Evolutionary conservation across 2,113 vertebrate genomes (phyloP), one percentile per base, ranked within the genome.

Genomic region (Aix galericulata): DNA sequence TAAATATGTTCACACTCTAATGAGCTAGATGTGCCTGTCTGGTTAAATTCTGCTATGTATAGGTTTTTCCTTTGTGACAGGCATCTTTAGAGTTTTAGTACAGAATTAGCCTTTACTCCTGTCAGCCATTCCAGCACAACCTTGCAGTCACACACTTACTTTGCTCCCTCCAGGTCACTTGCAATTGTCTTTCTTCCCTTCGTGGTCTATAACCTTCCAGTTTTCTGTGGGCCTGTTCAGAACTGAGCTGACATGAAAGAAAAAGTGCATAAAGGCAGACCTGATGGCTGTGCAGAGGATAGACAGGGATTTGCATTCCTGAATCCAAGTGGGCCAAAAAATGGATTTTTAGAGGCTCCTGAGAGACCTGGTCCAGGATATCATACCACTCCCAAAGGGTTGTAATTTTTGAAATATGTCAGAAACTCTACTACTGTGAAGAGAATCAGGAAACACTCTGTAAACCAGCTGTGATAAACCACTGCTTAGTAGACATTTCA

Each of bases 141-240:
- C 87, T 34, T 86, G 93, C 66, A 56, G 83, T 72, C 2, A 1
- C 81, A 68, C 38, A 48, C 0, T 2, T 42, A n/a, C 90, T 86
- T 93, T 93, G 32, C 90, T 93, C 90, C 90, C 88, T 34, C 48
- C 42, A 75, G 95, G 88, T 96, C 95, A 88, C 73, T 91, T 93
- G 93, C 90, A 97, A 95, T 94, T 95, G 90, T 85, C 88, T 90
- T 95, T 82, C 90, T 92, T 97, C 88, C 72, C 40, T 95, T 95
- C 94, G 82, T 95, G 79, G 68, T 95, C 27, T 0, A 42, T 58
- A 93, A 86, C 91, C 76, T 81, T 90, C 48, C 76, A 81, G 85
- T 88, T 93, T 95, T 96, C 90, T 88, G 68, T 8, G 1, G 82
- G 73, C 73, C 79, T 95, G 91, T 56, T 95, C 90, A 68, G 46